Evolutionary conservation across 2,113 vertebrate genomes (phyloP).

Genomic region (Phaethon lepturus): DNA sequence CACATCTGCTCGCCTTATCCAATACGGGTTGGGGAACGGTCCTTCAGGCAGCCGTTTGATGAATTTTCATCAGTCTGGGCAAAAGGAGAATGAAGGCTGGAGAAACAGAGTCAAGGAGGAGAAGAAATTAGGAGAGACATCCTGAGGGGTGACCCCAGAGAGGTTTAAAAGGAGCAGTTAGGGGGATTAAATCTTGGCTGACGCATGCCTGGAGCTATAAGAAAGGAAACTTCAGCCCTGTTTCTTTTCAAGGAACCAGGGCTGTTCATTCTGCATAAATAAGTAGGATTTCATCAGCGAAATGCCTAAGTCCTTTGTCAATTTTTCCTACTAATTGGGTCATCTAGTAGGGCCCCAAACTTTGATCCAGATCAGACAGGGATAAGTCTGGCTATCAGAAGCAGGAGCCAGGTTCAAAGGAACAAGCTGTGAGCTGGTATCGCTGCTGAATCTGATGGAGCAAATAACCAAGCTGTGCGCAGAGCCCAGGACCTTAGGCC

Average conservation of each 20-base stretch:
- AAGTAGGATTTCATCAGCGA: not conserved
- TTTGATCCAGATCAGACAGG: constrained; percentile 43
- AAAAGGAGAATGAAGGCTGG: not conserved
- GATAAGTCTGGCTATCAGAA: not conserved
- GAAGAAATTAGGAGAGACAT: not conserved
- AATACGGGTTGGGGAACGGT: not conserved
- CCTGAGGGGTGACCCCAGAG: not conserved
- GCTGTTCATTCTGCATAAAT: constrained; percentile 4
- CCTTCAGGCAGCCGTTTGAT: not conserved
- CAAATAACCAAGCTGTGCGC: not conserved
- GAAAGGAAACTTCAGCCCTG: not conserved
- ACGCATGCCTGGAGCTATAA: not conserved
- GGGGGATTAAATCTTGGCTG: not conserved
- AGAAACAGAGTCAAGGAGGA: not conserved
- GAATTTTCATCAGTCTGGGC: not conserved
- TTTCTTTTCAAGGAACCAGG: not conserved
- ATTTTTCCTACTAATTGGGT: constrained; percentile 34
- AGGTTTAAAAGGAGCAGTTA: not conserved
- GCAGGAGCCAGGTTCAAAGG: constrained; percentile 1
- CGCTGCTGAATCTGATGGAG: not conserved
- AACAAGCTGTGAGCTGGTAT: not conserved
- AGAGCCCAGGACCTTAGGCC: constrained; percentile 5
- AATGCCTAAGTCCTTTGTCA: constrained; percentile 17
- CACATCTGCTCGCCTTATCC: not conserved
- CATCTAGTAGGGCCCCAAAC: not conserved